Base-by-base conservation (phyloP, 2,888 invertebrate species). In the Epistrophe grossulariae region DNA sequence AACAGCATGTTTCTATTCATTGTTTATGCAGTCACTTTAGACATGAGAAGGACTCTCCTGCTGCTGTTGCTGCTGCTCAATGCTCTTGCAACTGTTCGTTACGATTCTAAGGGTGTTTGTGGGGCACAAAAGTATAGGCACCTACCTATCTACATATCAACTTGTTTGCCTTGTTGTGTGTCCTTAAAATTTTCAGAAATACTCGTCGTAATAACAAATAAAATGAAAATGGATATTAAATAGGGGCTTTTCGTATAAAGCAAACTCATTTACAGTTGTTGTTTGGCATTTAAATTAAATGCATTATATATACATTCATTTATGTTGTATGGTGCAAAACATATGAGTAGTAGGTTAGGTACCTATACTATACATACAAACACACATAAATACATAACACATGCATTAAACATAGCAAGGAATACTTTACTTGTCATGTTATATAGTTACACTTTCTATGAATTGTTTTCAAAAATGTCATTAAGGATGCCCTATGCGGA, bases 211-310 rank as follows among this genome's bases (percentile, higher is more conserved):
- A 70, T 24, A 50, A 64, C 17, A 83, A 78, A 78, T 68, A 78
- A 52, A 66, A 55, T 38, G 68, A 2, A 77, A 83, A 79, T 83
- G 78, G 73, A 83, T 83, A 73, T 83, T 79, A 73, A 83, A 83
- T 83, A 79, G 68, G 79, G 79, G 60, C 72, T 55, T 48, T 71
- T 4, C 17, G n/a, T 38, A 68, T 15, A 57, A 64, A 70, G 7
- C 50, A 68, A 31, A 60, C 28, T 45, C 59, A 60, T 45, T 50
- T 73, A 31, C 35, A 72, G 50, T 72, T 72, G 78, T 66, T 72
- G 82, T 60, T 66, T 73, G 68, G 38, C 79, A 66, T 73, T 79
- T 59, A 40, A 79, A 68, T 79, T 72, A 71, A 82, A 79, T 79
- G 50, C 57, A 72, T 82, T 57, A 60, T 78, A 66, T 13, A 55